Evolutionary conservation across 2,113 vertebrate genomes (phyloP), one percentile per base, ranked within the genome.

Genomic region (Ellobius talpinus): DNA sequence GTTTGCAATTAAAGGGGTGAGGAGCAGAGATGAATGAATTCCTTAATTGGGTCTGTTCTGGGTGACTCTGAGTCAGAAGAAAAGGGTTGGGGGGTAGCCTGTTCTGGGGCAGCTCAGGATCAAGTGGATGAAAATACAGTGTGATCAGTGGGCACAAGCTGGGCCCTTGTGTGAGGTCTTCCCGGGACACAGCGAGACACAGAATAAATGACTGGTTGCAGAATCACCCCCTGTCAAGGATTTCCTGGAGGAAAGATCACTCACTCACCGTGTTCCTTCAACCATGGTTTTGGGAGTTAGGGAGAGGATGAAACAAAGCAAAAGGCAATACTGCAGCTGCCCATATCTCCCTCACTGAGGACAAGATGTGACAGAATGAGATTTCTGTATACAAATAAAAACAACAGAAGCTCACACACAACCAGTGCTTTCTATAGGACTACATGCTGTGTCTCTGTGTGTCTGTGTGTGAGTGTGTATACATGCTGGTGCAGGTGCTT

Each of bases 1-100:
- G 73, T 91, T 96, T 61, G 86, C 85, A 98, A 97, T 98, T 93
- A 98, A 98, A 93, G 96, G 87, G 92, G 94, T 9, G 58, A 86
- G 93, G 73, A 88, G 86, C 91, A 81, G 94, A 96, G 87, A 97
- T 90, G 95, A 97, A 81, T 91, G 96, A 85, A 73, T 89, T 95
- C 45, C 90, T 95, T 98, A 97, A 97, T 96, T 96, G 97, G 87
- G 93, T 96, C n/a, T 91, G 90, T 93, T 93, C 92, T 91, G 82
- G 82, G 77, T 63, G 58, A 96, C 55, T 90, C 0, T 3, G 42
- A 90, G 50, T 61, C 76, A 93, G 95, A 85, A 63, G 33, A 65
- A 94, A 92, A 68, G 36, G 63, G n/a, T 24, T 26, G 72, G 87
- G 87, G 79, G 52, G 95, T 86, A 79, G 86, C 45, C 91, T 36